Base-by-base conservation (phyloP, 2,797 vertebrate species). In the Coendou prehensilis region DNA sequence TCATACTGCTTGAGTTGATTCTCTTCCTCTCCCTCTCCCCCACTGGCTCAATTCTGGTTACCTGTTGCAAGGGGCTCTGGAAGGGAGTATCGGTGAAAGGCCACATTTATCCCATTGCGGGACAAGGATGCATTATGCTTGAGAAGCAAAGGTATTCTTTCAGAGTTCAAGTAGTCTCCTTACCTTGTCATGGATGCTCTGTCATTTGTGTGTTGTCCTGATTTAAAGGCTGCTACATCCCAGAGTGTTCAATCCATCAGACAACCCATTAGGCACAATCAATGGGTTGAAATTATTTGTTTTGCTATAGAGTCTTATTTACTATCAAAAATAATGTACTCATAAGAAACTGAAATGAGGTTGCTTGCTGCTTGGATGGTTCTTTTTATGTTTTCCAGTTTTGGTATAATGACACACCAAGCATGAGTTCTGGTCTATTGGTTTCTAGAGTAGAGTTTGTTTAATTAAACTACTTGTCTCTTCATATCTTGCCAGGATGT, bases 391-490 rank as follows among this genome's bases (percentile, higher is more conserved):
- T 95, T 86, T 92, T 95, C 69, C 41, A 54, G n/a, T 91, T 96
- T 84, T 5, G 52, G 26, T 59, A 89, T 96, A 93, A 93, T 94
- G 91, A 95, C 93, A 93, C 50, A 69, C 78, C 4, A 9, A 93
- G 57, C 47, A 13, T 88, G 89, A 96, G 63, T 94, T 94, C 92
- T 80, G 89, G 84, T 92, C 97, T 87, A 9, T 57, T 91, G 90
- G 89, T 88, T 94, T 95, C 89, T 87, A 41, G 63, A 93, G 87
- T n/a, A 69, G 82, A 96, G 75, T 96, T 83, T 95, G 87, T 94
- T 95, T 97, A 97, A 96, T 96, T 97, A 97, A 97, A 92, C 87
- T 79, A 22, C 82, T 88, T 94, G 41, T 89, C 93, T 97, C 78
- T 91, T 93, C 54, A 33, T 75, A 63, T 80, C 91, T 96, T 91